A percentile compares a stretch with the other conserved stretches of the same genome.
Evolutionary conservation across 2,797 vertebrate species (phyloP).

Genomic region (Pelochelys cantorii): DNA sequence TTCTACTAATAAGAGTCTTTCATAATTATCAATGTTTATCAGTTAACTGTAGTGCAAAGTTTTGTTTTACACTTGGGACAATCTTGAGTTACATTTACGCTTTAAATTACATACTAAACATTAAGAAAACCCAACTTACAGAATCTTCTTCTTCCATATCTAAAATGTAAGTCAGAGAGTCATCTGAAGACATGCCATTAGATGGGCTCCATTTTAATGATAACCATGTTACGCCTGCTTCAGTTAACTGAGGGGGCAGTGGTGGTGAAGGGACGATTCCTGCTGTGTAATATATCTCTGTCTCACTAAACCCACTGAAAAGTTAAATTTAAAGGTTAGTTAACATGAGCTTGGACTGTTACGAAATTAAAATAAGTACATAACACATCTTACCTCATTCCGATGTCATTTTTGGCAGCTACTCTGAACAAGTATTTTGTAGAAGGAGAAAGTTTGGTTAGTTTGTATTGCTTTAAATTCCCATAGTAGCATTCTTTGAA

Average conservation of each 20-base stretch:
- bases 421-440: conserved; percentile 84
- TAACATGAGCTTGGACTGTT: accelerated
- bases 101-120: accelerated
- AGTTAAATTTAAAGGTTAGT: not conserved
- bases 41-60: not conserved
- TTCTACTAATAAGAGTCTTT: not conserved
- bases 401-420: conserved; percentile 86
- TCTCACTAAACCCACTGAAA: conserved; percentile 83
- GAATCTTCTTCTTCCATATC: conserved; percentile 85
- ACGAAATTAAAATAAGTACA: accelerated
- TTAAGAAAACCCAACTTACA: conserved; percentile 71
- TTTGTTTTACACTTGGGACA: not conserved
- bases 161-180: conserved; percentile 80
- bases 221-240: conserved; percentile 80
- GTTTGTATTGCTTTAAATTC: conserved; percentile 84
- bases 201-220: conserved; percentile 80
- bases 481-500: conserved; percentile 87
- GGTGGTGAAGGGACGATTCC: conserved; percentile 79
- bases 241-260: conserved; percentile 62
- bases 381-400: conserved; percentile 79
- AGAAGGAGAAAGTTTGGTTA: conserved; percentile 81
- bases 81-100: not conserved
- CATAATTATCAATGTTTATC: not conserved
- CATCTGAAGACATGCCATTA: conserved; percentile 65
- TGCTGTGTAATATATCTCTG: conserved; percentile 78